Base-by-base conservation (phyloP, 2,113 vertebrate species). In the Python bivittatus region DNA sequence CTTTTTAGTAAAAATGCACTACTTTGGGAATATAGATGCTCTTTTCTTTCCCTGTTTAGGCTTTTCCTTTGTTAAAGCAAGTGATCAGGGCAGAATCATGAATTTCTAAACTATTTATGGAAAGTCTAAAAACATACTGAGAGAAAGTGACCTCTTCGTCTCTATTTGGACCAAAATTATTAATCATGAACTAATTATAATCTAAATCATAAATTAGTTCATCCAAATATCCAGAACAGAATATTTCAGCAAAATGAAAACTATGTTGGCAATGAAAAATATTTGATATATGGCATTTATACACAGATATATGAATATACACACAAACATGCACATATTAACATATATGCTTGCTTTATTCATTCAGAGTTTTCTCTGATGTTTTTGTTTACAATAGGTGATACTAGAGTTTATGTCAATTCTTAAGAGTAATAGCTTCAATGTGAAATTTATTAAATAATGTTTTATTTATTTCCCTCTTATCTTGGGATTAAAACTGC, bases 361-460 rank as follows among this genome's bases (percentile, higher is more conserved):
- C 53, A 89, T 57, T 60, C 87, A 23, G 29, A 53, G 22, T 52
- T 61, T 89, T 84, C 13, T 22, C 3, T 60, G 22, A 53, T 48
- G 2, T 60, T 92, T 83, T 27, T 44, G 93, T 93, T 95, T 83
- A 92, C 93, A 86, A 61, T 89, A 61, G 61, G 57, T 27, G 92
- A 25, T 83, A 89, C 91, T 88, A 93, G 83, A 90, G 64, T 90
- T 96, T 94, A 93, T 86, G 93, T 93, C 93, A 1, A 0, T 94
- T 93, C 90, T 64, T 93, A 94, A 4, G 92, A 92, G 89, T 0
- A 38, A 94, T 90, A 94, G 88, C 68, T 95, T 86, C 88, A 22
- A 86, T 33, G 83, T 88, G 27, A 92, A 25, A 92, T 84, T 60
- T 48, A 60, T 60, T 83, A 10, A 60, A 52, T 20, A 29, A 52